Conservation (phyloP, 2,113 vertebrate species). For the Mastomys natalensis region DNA sequence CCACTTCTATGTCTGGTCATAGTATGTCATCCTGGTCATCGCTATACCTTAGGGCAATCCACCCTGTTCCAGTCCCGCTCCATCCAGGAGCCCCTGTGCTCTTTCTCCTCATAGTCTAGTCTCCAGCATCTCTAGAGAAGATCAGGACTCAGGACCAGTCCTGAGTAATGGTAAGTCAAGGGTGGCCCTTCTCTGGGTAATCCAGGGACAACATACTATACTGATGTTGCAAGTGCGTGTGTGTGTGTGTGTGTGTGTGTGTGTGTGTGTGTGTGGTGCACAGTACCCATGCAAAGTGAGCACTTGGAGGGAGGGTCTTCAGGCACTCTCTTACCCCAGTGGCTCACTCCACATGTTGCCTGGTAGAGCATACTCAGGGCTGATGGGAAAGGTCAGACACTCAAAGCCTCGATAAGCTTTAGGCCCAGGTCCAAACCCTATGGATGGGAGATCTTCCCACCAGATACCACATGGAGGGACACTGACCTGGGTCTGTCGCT, state of each 20-base stretch:
- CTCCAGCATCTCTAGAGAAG: not conserved
- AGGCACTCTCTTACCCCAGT: too few relatives aligned
- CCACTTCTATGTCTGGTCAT: too few relatives aligned
- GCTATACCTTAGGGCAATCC: not conserved
- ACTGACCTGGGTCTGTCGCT: not conserved
- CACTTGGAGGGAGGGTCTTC: too few relatives aligned
- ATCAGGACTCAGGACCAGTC: not conserved
- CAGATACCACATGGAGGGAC: not conserved
- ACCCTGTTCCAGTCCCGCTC: not conserved
- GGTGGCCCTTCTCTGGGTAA: not conserved
- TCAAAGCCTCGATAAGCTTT: not conserved
- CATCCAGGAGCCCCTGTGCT: not conserved
- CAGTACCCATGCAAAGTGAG: not conserved
- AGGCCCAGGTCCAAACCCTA: not conserved
- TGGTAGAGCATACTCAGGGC: rapidly evolving
- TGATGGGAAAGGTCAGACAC: not conserved
- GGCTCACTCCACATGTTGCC: not conserved
- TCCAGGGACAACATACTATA: not conserved
- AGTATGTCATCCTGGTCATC: not conserved
- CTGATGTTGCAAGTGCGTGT: too few relatives aligned
- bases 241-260: too few relatives aligned
- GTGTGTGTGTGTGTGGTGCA: too few relatives aligned
- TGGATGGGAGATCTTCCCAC: not conserved
- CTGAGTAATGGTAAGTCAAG: not conserved
- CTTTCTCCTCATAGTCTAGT: not conserved